Percentiles rank a stretch among this genome's conserved stretches.
Evolutionary conservation across 2,797 vertebrate species (phyloP).

Genomic region (Acanthornis magna): DNA sequence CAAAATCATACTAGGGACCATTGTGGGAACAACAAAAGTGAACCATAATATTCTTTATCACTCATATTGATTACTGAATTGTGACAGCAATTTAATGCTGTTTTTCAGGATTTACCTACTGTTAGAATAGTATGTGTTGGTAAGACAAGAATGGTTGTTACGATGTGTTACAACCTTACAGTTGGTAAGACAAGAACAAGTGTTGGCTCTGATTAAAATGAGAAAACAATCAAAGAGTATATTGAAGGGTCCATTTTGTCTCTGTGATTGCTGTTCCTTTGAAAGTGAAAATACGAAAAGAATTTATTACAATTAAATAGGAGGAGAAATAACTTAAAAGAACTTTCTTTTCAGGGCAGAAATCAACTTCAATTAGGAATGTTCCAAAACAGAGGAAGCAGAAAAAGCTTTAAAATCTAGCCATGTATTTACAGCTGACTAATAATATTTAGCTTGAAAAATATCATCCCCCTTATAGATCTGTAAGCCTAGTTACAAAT

Average conservation of each 20-base stretch:
- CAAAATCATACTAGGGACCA: neutral
- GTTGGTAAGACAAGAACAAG: neutral
- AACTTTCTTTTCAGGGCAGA: neutral
- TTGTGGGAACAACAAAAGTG: neutral
- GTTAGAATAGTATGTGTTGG: neutral
- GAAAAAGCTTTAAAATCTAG: neutral
- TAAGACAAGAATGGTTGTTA: neutral
- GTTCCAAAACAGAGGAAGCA: neutral
- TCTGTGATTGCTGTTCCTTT: neutral
- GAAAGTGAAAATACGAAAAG: neutral
- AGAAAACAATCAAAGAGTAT: neutral
- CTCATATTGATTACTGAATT: neutral
- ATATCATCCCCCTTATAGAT: neutral
- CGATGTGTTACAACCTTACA: no score
- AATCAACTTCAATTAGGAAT: neutral
- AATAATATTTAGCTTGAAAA: neutral
- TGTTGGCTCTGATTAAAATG: neutral
- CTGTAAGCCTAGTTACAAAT: neutral
- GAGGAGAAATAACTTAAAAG: neutral
- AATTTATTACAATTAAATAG: neutral
- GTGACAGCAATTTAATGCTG: neutral
- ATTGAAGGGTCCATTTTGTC: neutral
- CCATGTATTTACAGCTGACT: neutral
- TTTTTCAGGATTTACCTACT: neutral
- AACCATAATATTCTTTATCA: neutral